Base-by-base conservation (phyloP, 2,797 vertebrate species). In the Crax fasciolata region DNA sequence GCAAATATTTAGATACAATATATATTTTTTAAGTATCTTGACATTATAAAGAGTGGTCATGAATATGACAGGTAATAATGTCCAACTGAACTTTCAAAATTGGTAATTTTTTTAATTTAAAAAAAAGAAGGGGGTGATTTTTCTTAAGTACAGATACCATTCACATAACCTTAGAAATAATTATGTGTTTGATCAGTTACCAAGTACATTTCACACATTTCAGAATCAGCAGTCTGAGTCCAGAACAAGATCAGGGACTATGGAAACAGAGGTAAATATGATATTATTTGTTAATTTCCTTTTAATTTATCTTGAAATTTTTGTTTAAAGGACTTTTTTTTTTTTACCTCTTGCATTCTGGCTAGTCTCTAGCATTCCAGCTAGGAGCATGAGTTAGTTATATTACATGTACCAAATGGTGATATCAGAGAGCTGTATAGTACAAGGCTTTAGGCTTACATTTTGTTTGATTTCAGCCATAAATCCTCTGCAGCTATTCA, bases 401-500 rank as follows among this genome's bases (percentile, higher is more conserved):
- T 84, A 88, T 95, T 44, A 90, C 63, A 44, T 94, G 74, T 96
- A 78, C 90, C 93, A 90, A 91, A 55, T 77, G 66, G 83, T 96
- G 68, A 85, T 94, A 66, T 44, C 90, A 95, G 93, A 83, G 75
- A 70, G 92, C 86, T 83, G 63, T 39, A 35, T 83, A 95, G 93
- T 87, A 96, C 55, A 75, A 96, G 94, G 90, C 90, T 95, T 96
- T 97, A 96, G 96, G 93, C 95, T 96, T 94, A 97, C 94, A 81
- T 97, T 95, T 88, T 92, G 92, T 98, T 97, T 97, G 72, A 68
- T 98, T 98, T 94, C 98, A 99, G 99, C 99, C 99, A 99, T 99
- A 99, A 99, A 98, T 99, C 99, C 91, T 99, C 98, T 96, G 97
- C 99, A 98, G 98, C 99, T 97, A 99, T 99, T 98, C 99, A 99